These are phyloP conservation scores for Lithophane semibrunnea DNA, from an alignment of 2,888 invertebrate species.

Conservation along the genomic window DNA sequence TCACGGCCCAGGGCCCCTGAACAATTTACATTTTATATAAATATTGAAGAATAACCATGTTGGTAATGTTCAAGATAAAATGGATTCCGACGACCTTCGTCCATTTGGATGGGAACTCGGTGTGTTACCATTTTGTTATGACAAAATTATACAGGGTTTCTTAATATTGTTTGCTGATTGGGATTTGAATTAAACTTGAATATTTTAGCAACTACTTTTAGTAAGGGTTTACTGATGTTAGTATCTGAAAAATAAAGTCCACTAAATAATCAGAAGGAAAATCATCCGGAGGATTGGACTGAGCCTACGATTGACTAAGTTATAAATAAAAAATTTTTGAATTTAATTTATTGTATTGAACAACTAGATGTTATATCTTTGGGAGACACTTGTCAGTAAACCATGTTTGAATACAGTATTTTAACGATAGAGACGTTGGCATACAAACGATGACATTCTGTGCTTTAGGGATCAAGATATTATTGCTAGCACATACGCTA, in stretches of 20 bases:
- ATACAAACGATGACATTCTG: slow-evolving; percentile 4
- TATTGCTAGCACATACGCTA: slow-evolving; percentile 6
- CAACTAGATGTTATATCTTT: too few species aligned
- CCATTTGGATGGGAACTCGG: slow-evolving; percentile 48
- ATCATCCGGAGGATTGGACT: not conserved
- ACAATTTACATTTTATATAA: slow-evolving; percentile 84
- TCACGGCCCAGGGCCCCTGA: slow-evolving; percentile 76
- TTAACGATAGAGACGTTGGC: not conserved
- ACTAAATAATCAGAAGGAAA: not conserved
- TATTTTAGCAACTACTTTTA: slow-evolving; percentile 1
- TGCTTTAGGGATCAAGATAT: slow-evolving; percentile 24
- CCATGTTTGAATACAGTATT: not conserved
- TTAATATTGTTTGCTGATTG: slow-evolving; percentile 19
- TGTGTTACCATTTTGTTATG: slow-evolving; percentile 47
- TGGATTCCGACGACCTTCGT: slow-evolving; percentile 65
- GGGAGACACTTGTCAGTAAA: slow-evolving; percentile 1
- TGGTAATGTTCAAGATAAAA: slow-evolving; percentile 71
- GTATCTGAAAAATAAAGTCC: not conserved
- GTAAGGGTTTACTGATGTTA: not conserved
- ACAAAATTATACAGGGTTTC: slow-evolving; percentile 27
- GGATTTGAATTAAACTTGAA: not conserved
- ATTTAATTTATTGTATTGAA: not conserved
- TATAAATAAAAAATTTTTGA: not conserved
- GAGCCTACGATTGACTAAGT: too few species aligned
- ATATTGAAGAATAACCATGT: slow-evolving; percentile 77